A percentile compares a stretch with the other conserved stretches of the same genome.
Evolutionary conservation across 2,888 invertebrate genomes (phyloP).

Genomic region (Azorinus chamasolen): DNA sequence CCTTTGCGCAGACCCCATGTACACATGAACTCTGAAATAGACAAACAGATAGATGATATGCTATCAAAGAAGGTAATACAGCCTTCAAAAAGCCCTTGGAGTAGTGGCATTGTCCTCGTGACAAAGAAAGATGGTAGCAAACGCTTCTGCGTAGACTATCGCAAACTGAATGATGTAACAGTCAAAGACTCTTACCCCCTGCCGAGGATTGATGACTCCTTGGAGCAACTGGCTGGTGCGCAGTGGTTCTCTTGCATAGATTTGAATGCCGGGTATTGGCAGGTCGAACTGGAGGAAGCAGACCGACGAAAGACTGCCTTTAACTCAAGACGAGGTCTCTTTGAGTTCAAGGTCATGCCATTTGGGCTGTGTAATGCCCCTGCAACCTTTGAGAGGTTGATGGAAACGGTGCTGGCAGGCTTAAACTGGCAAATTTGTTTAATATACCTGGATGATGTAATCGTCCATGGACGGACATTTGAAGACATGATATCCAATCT

Average conservation of each 20-base stretch:
- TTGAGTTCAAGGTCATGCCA: constrained; percentile 16
- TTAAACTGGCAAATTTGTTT: constrained; percentile 39
- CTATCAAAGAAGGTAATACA: constrained; percentile 30
- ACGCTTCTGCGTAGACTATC: constrained; percentile 51
- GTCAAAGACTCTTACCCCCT: constrained; percentile 33
- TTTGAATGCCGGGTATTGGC: constrained; percentile 61
- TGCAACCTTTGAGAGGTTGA: constrained; percentile 18
- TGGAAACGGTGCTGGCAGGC: constrained; percentile 17
- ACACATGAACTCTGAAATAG: constrained; percentile 27
- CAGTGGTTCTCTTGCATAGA: constrained; percentile 60
- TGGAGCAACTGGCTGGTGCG: constrained; percentile 22
- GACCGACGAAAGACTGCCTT: constrained; percentile 61
- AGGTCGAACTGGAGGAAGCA: constrained; percentile 41
- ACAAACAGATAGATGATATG: constrained; percentile 43
- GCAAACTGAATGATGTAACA: constrained; percentile 31
- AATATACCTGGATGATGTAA: constrained; percentile 56
- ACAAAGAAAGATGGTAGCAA: constrained; percentile 47
- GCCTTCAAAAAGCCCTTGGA: constrained; percentile 44
- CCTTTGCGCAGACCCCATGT: constrained; percentile 32
- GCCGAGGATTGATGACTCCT: constrained; percentile 43
- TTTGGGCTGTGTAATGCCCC: constrained; percentile 62
- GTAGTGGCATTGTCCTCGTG: constrained; percentile 44
- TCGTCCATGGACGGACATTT: constrained; percentile 34
- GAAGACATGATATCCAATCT: constrained; percentile 29
- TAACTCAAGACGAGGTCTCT: constrained; percentile 49